Base-by-base conservation (phyloP, 1,140 invertebrate species). In the Drosophila willistoni region DNA sequence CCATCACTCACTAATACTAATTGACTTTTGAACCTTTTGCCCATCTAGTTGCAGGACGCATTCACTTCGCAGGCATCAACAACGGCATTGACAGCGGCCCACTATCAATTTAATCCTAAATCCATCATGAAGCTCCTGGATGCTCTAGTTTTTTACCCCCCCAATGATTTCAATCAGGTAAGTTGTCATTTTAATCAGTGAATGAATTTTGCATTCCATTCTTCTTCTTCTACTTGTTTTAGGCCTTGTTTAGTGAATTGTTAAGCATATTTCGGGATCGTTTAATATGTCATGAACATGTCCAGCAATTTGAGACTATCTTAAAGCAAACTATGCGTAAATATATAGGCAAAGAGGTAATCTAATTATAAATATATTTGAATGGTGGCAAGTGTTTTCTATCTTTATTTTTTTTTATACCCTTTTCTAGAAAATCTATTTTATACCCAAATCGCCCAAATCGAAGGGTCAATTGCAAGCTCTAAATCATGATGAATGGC, bases 231-330 rank as follows among this genome's bases (percentile, higher is more conserved):
- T 1, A 39, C 25, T 19, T 34, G 25, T 19, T 10, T 79, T 94
- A 96, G 94, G 94, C 95, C 13, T 93, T 97, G 77, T 92, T 94
- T 42, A 95, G 96, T 83, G 97, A 98, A 94, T 95, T 95, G 5
- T 91, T 94, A 25, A 92, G 95, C 73, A 94, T 97, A 76, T 98
- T 98, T 92, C 93, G 94, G 70, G 96, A 98, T 85, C 94, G 95
- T 81, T 93, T 98, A 22, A 94, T 95, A 2, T 94, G 93, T 36
- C 92, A 93, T 25, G 94, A 96, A 19, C 95, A 97, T 73, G 94
- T 94, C 54, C 90, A 92, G 3, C 94, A 94, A 84, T 97, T 97
- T 91, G 94, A 96, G 76, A 87, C 93, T 6, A 94, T 97, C 69
- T 69, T 93, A 90, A 93, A 94, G 68, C 93, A 94, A 90, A 90